phyloP scores from a whole-genome alignment of 2,888 invertebrate species.

The Cylloceria caligata region DNA sequence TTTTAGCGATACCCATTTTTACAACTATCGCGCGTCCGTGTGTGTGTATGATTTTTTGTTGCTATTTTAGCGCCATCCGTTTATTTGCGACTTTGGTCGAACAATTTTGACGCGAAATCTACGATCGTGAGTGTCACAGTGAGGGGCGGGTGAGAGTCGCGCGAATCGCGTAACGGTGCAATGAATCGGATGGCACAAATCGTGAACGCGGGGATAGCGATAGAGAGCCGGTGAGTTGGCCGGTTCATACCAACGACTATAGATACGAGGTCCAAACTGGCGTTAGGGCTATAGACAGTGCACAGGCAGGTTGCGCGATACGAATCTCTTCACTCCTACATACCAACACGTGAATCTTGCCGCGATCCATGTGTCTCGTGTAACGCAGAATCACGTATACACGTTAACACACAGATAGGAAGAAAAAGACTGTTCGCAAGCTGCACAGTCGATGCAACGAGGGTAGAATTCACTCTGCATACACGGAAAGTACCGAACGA shows the following conservation, averaged over 20 bases:
- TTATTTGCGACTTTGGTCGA: slow-evolving; percentile 55
- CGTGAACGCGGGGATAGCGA: slow-evolving; percentile 22
- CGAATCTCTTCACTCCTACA: slow-evolving; percentile 26
- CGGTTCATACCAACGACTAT: slow-evolving; percentile 8
- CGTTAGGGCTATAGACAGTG: slow-evolving; percentile 11
- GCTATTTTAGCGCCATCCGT: slow-evolving; percentile 37
- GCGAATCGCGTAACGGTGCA: slow-evolving; percentile 69
- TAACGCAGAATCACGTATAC: slow-evolving; percentile 2
- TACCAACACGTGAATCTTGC: slow-evolving; percentile 12
- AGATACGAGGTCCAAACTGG: slow-evolving; percentile 36
- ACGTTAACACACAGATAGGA: neutral
- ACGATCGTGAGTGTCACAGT: slow-evolving; percentile 41
- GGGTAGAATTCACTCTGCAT: neutral
- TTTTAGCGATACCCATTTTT: slow-evolving; percentile 31
- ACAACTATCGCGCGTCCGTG: neutral
- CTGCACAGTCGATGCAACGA: slow-evolving; percentile 19
- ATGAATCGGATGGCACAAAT: slow-evolving; percentile 40
- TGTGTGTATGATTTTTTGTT: neutral
- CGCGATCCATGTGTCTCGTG: slow-evolving; percentile 15
- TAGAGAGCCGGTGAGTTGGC: slow-evolving; percentile 27
- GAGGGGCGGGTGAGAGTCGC: neutral
- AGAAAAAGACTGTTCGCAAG: slow-evolving; percentile 7
- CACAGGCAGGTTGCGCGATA: slow-evolving; percentile 16
- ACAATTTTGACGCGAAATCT: slow-evolving; percentile 66
- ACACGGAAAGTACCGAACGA: neutral